These are phyloP conservation scores for Taphrorychus bicolor DNA, from an alignment of 2,888 invertebrate species.

Conservation along the genomic window DNA sequence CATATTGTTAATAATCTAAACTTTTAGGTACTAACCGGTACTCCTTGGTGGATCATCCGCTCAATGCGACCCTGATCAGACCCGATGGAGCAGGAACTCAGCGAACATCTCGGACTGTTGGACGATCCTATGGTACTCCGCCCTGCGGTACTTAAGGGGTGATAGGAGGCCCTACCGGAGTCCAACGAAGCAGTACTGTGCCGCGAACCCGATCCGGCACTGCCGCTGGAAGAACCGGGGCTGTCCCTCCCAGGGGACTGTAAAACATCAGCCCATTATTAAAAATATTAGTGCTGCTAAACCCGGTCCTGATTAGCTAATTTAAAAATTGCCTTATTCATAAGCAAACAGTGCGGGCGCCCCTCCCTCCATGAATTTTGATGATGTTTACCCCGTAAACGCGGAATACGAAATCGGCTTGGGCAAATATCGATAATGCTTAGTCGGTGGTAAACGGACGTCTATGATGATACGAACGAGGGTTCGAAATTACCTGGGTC, in stretches of 20 bases:
- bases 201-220: constrained; percentile 85
- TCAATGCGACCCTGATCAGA: constrained; percentile 76
- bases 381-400: constrained; percentile 4
- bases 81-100: constrained; percentile 80
- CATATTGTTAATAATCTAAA: too few relatives aligned
- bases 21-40: constrained; percentile 67
- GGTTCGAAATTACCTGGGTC: constrained; percentile 72
- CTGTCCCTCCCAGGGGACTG: constrained; percentile 93
- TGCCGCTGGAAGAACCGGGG: constrained; percentile 87
- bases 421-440: constrained; percentile 9
- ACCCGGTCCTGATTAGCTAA: neutral
- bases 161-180: constrained; percentile 89
- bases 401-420: constrained; percentile 12
- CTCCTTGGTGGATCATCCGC: constrained; percentile 74
- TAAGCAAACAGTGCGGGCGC: constrained; percentile 5
- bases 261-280: too few relatives aligned
- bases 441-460: neutral
- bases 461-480: too few relatives aligned
- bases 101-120: constrained; percentile 72
- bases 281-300: neutral
- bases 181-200: constrained; percentile 91
- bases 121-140: constrained; percentile 62
- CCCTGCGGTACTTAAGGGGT: constrained; percentile 63
- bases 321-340: constrained; percentile 5
- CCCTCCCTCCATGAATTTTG: constrained; percentile 7